Conservation (phyloP, 1,140 invertebrate genomes). For the Calliphora vicina region DNA sequence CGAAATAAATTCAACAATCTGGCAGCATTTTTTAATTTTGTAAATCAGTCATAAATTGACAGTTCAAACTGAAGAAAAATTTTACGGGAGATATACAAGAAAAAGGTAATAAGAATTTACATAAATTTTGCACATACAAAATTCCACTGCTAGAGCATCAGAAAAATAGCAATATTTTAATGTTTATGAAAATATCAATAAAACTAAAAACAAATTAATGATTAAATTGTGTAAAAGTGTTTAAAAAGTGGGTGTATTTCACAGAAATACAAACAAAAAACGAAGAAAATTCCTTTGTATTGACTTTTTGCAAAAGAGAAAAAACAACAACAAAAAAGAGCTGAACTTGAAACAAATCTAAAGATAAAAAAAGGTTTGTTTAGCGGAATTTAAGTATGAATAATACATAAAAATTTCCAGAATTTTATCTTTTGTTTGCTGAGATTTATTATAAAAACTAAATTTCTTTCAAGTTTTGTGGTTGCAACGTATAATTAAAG, state of each 20-base stretch:
- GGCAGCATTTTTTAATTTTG: too few relatives aligned
- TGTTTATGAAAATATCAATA: not conserved
- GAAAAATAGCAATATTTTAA: not conserved
- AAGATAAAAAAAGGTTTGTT: not conserved
- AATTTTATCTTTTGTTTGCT: not conserved
- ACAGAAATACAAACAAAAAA: not conserved
- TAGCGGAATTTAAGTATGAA: not conserved
- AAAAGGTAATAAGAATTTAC: not conserved
- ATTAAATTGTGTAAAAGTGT: not conserved
- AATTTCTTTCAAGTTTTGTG: not conserved
- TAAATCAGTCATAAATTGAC: too few relatives aligned
- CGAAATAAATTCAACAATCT: too few relatives aligned
- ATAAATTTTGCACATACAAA: not conserved
- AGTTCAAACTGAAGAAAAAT: not conserved
- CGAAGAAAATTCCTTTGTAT: not conserved
- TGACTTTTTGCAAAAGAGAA: slow-evolving; percentile 11
- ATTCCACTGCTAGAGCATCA: not conserved
- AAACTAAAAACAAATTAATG: not conserved
- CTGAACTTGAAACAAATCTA: not conserved
- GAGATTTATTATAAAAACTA: not conserved
- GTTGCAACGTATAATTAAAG: not conserved
- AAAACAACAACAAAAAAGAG: not conserved
- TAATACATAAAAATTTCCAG: not conserved
- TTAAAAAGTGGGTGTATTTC: not conserved
- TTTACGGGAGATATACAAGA: slow-evolving; percentile 14